Percentiles rank a stretch among this genome's conserved stretches.
Evolutionary conservation across 2,888 invertebrate species (phyloP).

Genomic region (Netelia fuscicornis): DNA sequence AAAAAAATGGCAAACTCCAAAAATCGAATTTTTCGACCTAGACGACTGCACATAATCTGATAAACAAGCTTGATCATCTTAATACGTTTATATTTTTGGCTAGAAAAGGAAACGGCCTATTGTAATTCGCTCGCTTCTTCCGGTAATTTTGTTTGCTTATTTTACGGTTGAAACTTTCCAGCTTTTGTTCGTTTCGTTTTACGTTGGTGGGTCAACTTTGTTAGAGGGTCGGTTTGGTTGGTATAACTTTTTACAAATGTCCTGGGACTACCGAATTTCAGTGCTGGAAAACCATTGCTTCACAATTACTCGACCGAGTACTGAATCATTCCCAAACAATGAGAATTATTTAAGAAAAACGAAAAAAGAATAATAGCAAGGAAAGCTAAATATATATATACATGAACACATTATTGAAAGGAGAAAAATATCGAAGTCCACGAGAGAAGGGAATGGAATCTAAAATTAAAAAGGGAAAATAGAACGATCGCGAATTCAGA

Average conservation of each 20-base stretch:
- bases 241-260: conserved; percentile 80
- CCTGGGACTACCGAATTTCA: conserved; percentile 81
- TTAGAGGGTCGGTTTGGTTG: conserved; percentile 78
- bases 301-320: conserved; percentile 81
- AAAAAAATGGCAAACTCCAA: no score
- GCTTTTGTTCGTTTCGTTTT: conserved; percentile 49
- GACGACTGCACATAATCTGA: no score
- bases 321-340: conserved; percentile 83
- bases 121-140: neutral
- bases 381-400: conserved; percentile 15
- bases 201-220: conserved; percentile 72
- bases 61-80: no score
- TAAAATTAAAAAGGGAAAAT: no score
- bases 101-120: no score
- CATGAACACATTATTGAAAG: no score
- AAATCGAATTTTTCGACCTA: no score
- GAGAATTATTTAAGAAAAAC: conserved; percentile 67
- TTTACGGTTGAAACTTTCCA: neutral
- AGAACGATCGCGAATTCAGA: no score
- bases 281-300: conserved; percentile 80
- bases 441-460: no score
- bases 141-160: conserved; percentile 19
- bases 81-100: no score
- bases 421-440: no score
- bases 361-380: conserved; percentile 27